Evolutionary conservation across 2,888 invertebrate species (phyloP).

Genomic region (Brachyopa scutellaris): DNA sequence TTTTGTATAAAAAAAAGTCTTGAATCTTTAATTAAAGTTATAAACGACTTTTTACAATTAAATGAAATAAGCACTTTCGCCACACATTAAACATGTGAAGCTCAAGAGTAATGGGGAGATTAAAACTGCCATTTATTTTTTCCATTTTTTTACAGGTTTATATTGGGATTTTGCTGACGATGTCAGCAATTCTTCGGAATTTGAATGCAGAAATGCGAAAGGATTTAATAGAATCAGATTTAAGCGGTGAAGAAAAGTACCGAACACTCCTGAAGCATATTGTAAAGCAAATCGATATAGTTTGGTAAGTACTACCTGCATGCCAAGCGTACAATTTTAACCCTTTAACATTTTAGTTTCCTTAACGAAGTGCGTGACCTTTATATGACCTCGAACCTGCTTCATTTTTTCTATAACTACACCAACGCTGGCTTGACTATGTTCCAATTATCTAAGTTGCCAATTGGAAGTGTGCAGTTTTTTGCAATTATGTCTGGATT

Average conservation of each 20-base stretch:
- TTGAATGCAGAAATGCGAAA: constrained; percentile 24
- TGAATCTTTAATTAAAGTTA: no score
- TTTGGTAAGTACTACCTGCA: no score
- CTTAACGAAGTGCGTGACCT: constrained; percentile 18
- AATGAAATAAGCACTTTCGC: no score
- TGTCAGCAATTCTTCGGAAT: constrained; percentile 24
- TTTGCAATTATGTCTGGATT: constrained; percentile 20
- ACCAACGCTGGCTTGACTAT: constrained; percentile 27
- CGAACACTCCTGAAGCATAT: constrained; percentile 2
- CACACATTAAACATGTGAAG: no score
- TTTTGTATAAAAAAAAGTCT: no score
- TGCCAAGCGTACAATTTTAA: background rate
- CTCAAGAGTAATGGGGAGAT: no score
- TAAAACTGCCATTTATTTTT: no score
- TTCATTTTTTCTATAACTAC: constrained; percentile 42
- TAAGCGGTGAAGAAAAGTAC: constrained; percentile 2
- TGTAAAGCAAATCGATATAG: constrained; percentile 15
- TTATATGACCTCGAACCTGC: constrained; percentile 24
- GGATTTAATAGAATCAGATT: background rate
- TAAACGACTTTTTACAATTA: no score
- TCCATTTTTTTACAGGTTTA: constrained; percentile 13
- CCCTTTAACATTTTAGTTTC: background rate
- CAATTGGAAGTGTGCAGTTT: constrained; percentile 15
- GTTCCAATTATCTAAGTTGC: constrained; percentile 24
- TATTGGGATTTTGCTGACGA: constrained; percentile 37